Evolutionary conservation across 1,140 invertebrate genomes (phyloP), one percentile per base, ranked within the genome.

Genomic region (Monochamus saltuarius): DNA sequence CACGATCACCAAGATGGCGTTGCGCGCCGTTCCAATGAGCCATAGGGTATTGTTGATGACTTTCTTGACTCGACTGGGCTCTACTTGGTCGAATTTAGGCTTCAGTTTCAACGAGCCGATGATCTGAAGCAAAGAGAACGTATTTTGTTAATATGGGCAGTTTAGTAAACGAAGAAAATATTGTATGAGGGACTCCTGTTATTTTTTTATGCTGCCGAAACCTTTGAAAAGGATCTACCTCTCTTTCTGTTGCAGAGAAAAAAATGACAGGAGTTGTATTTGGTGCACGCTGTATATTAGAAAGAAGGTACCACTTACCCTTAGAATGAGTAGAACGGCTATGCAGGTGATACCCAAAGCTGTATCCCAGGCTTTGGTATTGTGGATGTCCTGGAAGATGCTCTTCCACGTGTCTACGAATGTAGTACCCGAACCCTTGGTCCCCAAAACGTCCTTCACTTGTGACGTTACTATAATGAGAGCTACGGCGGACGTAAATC

Each of bases 401-500:
- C 84, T 87, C 14, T 77, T 82, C 86, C 87, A 89, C 70, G 89
- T 85, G 66, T 89, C 81, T 6, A 91, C 64, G 68, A 92, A 91
- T 8, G 85, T 91, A 13, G 80, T 81, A 4, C 89, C 90, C 17
- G 80, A 85, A 3, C 90, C 91, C 8, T 80, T 80, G 43, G 96
- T 90, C 0, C 89, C 89, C 13, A 94, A 81, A 16, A 95, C 75
- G 65, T 90, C 88, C 77, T 93, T 95, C 8, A 96, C 78, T 81
- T 97, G 94, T 1, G 92, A 92, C 2, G 89, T 87, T 1, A 92
- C 85, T 47, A 97, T 96, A 59, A 94, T 93, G 13, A 97, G 80
- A 13, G 94, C 93, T 9, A 94, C 94, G 0, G 94, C 94, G 1
- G 92, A 94, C 0, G 93, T 96, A 73, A 97, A 97, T 11, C 93